Percentiles rank a stretch among this genome's conserved stretches.
Evolutionary conservation across 2,113 vertebrate species (phyloP).

Genomic region (Siniperca chuatsi): DNA sequence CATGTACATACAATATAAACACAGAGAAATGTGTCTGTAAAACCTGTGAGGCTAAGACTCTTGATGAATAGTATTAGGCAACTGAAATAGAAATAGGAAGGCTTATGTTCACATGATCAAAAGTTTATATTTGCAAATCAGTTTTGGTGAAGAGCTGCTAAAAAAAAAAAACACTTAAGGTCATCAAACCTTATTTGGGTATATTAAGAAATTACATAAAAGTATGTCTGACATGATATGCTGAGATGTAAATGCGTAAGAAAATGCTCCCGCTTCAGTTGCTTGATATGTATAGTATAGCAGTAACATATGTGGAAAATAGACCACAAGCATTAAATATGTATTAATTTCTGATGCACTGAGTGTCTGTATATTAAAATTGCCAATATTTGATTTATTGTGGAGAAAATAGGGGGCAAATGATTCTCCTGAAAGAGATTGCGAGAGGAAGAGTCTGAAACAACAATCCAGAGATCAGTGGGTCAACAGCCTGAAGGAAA

Average conservation of each 20-base stretch:
- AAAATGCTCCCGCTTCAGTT: not conserved
- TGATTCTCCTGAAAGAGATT: not conserved
- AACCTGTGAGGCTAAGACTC: not conserved
- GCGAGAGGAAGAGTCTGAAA: not conserved
- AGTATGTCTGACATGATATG: not conserved
- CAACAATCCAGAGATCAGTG: conserved; percentile 14
- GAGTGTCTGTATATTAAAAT: not conserved
- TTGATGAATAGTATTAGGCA: not conserved
- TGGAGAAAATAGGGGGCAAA: not conserved
- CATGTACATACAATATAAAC: not conserved
- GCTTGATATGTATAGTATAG: not conserved
- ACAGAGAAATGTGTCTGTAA: not conserved
- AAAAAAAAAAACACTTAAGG: not conserved
- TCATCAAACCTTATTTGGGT: not conserved
- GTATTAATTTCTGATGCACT: not conserved
- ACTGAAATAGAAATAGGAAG: not conserved
- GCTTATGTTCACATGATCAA: not conserved
- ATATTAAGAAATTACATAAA: not conserved
- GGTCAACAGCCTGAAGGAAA: conserved; percentile 5
- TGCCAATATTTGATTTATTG: not conserved
- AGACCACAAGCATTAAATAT: not conserved
- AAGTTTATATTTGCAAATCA: not conserved
- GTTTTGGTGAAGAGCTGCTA: not conserved
- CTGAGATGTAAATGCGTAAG: not conserved
- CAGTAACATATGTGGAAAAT: not conserved